Evolutionary conservation across 2,113 vertebrate species (phyloP).

Genomic region (Campylomormyrus tamandua): DNA sequence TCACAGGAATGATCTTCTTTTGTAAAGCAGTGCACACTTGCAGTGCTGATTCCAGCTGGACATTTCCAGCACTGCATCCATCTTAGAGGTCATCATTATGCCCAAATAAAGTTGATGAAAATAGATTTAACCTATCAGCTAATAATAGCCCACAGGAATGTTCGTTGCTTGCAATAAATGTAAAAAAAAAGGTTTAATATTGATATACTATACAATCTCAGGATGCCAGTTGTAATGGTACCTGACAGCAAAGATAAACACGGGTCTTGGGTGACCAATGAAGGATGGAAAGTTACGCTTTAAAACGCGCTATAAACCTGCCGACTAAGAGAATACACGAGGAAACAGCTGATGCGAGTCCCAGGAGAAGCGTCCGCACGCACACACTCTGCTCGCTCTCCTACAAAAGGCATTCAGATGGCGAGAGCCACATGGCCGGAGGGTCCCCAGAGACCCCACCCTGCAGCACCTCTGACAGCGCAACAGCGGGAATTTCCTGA

Average conservation of each 20-base stretch:
- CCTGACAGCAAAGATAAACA: not conserved
- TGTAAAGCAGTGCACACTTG: not conserved
- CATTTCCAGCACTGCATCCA: not conserved
- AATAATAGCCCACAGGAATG: not conserved
- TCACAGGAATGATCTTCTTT: not conserved
- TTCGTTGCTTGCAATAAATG: not conserved
- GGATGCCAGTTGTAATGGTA: not conserved
- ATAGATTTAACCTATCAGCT: not conserved
- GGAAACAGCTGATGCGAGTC: not conserved
- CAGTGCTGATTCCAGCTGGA: not conserved
- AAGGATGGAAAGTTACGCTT: not conserved
- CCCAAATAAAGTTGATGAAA: not conserved
- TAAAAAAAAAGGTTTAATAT: not conserved
- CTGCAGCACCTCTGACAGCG: not conserved
- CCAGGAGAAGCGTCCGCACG: not conserved
- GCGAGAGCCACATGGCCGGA: not conserved
- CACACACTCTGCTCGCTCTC: not conserved
- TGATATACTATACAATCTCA: not conserved
- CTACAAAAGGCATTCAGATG: not conserved
- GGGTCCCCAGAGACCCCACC: conserved; percentile 2
- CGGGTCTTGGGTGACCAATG: not conserved
- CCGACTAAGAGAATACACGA: not conserved
- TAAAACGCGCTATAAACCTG: not conserved
- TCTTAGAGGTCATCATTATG: not conserved
- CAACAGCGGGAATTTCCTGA: not conserved